phyloP scores from a whole-genome alignment of 2,888 invertebrate genomes.

The Eurois occulta region DNA sequence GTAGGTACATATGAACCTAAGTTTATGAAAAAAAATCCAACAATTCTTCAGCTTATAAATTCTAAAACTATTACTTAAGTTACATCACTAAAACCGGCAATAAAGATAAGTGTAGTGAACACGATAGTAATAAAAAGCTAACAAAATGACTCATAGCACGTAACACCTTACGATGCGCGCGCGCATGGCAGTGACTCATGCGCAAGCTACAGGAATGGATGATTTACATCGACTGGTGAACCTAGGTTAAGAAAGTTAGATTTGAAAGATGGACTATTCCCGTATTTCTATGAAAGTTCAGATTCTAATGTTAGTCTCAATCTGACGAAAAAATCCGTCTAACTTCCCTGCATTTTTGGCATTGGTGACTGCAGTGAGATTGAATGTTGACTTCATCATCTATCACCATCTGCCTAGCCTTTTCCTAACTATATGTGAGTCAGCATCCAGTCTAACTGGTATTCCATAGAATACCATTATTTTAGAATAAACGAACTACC shows the following conservation, averaged over 20 bases:
- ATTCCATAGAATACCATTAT: background rate
- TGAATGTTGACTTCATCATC: background rate
- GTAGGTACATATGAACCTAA: background rate
- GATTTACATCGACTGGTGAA: constrained; percentile 60
- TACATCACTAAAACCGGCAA: constrained; percentile 56
- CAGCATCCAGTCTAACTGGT: background rate
- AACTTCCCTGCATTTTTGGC: background rate
- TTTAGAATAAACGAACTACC: background rate
- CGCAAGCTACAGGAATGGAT: constrained; percentile 45
- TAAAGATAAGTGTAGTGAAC: constrained; percentile 59
- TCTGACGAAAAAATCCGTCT: background rate
- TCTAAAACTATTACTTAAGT: constrained; percentile 52
- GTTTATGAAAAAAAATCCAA: background rate
- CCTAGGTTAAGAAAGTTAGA: constrained; percentile 7
- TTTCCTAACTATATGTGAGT: background rate
- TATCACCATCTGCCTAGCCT: background rate
- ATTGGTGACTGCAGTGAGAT: background rate
- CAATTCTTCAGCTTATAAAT: constrained; percentile 30
- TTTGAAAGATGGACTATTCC: background rate
- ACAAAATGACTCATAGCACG: constrained; percentile 64
- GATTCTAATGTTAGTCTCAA: background rate
- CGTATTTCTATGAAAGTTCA: background rate
- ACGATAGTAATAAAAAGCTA: constrained; percentile 66
- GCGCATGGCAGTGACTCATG: constrained; percentile 63
- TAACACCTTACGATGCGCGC: constrained; percentile 65